A percentile compares a stretch with the other conserved stretches of the same genome.
Evolutionary conservation across 2,888 invertebrate genomes (phyloP).

Genomic region (Vannuccia rotundouncinata): DNA sequence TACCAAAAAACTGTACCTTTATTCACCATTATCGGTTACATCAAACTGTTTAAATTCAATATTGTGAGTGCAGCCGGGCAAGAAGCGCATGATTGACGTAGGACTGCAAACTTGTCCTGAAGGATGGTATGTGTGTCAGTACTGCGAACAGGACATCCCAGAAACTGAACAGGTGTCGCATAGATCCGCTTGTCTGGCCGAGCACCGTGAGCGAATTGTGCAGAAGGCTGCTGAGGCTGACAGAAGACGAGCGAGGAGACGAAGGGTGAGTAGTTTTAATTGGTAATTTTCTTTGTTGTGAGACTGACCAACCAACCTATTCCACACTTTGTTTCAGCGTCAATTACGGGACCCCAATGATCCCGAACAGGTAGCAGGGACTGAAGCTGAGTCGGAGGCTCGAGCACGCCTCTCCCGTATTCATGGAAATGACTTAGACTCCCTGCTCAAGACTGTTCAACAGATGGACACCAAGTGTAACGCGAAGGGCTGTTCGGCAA

Average conservation of each 20-base stretch:
- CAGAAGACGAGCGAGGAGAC: background rate
- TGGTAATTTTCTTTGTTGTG: too few species aligned
- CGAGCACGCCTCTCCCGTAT: background rate
- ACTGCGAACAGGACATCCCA: background rate
- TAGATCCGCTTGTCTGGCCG: background rate
- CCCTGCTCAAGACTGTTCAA: background rate
- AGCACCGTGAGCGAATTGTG: background rate
- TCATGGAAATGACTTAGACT: background rate
- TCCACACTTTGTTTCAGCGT: too few species aligned
- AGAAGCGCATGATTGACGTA: background rate
- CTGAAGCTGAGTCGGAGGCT: background rate
- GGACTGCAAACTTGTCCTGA: background rate
- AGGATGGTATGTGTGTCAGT: background rate
- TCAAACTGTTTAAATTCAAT: too few species aligned
- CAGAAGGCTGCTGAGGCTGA: background rate
- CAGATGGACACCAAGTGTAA: constrained; percentile 12
- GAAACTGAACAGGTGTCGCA: background rate
- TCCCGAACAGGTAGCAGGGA: background rate
- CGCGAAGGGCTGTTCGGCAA: background rate
- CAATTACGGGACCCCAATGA: background rate
- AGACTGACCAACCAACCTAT: too few species aligned
- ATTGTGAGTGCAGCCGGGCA: background rate
- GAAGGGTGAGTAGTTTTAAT: background rate
- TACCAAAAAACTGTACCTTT: too few species aligned
- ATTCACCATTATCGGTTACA: too few species aligned